A percentile compares a stretch with the other conserved stretches of the same genome.
phyloP scores from a whole-genome alignment of 2,888 invertebrate genomes.

The Colletes collaris region DNA sequence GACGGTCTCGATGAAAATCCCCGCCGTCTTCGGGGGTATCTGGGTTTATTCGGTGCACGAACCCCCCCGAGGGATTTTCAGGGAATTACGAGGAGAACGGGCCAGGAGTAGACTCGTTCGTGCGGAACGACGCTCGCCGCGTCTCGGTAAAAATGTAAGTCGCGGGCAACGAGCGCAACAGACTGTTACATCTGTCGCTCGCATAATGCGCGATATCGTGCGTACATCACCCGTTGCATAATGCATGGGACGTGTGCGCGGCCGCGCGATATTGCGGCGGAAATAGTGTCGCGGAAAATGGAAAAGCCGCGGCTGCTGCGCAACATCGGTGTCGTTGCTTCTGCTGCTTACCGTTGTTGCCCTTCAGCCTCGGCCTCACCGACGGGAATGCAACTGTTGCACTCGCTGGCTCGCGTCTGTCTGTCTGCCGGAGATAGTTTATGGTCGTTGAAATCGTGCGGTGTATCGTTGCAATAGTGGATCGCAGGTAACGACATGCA shows the following conservation, averaged over 20 bases:
- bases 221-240: slow-evolving; percentile 71
- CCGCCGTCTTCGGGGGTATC: background rate
- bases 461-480: background rate
- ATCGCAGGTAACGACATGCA: background rate
- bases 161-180: slow-evolving; percentile 54
- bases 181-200: slow-evolving; percentile 74
- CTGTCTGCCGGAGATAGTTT: slow-evolving; percentile 39
- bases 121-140: background rate
- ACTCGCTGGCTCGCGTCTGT: slow-evolving; percentile 45
- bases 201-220: slow-evolving; percentile 73
- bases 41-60: background rate
- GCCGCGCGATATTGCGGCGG: slow-evolving; percentile 64
- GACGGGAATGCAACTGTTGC: slow-evolving; percentile 61
- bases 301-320: slow-evolving; percentile 60
- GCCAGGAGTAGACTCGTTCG: background rate
- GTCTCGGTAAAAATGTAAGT: slow-evolving; percentile 48
- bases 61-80: background rate
- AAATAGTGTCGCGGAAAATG: slow-evolving; percentile 69
- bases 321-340: slow-evolving; percentile 30
- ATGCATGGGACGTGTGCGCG: slow-evolving; percentile 66
- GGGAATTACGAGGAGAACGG: background rate
- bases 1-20: background rate
- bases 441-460: slow-evolving; percentile 33
- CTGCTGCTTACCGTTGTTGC: slow-evolving; percentile 19
- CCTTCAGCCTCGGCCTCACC: slow-evolving; percentile 10